These are phyloP conservation scores for Macrobrachium rosenbergii DNA, from an alignment of 1,140 invertebrate species.

Conservation along the genomic window DNA sequence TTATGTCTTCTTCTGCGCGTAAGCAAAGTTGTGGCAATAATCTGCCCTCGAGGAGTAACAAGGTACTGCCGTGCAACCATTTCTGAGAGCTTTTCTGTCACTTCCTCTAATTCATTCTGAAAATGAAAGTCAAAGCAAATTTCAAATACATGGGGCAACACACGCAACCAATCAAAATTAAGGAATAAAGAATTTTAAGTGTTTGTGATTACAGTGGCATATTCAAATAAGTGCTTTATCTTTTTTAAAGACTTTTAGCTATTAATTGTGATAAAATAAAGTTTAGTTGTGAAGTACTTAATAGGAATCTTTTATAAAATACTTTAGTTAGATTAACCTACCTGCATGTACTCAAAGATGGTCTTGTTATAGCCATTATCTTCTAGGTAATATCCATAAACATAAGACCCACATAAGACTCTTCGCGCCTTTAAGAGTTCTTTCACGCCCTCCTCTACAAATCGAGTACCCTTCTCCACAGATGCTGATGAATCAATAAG, in stretches of 20 bases:
- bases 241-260: background rate
- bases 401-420: constrained; percentile 79
- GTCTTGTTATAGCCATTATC: constrained; percentile 79
- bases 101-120: constrained; percentile 79
- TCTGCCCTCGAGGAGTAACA: constrained; percentile 76
- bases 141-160: background rate
- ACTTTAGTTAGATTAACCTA: constrained; percentile 66
- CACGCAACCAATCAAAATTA: constrained; percentile 35
- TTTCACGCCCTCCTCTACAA: constrained; percentile 78
- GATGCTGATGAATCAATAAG: constrained; percentile 33
- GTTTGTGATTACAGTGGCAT: background rate
- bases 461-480: constrained; percentile 71
- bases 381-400: constrained; percentile 79
- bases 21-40: constrained; percentile 76
- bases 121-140: constrained; percentile 45
- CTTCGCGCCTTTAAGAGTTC: constrained; percentile 78
- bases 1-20: constrained; percentile 77
- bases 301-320: too few species aligned
- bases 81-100: constrained; percentile 78
- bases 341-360: constrained; percentile 82
- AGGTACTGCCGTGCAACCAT: constrained; percentile 79
- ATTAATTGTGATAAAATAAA: constrained; percentile 1
- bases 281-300: too few species aligned
- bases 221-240: background rate
- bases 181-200: too few species aligned